These are phyloP conservation scores for Xiphorhynchus erythropygius DNA, from an alignment of 2,797 vertebrate species.

Conservation along the genomic window DNA sequence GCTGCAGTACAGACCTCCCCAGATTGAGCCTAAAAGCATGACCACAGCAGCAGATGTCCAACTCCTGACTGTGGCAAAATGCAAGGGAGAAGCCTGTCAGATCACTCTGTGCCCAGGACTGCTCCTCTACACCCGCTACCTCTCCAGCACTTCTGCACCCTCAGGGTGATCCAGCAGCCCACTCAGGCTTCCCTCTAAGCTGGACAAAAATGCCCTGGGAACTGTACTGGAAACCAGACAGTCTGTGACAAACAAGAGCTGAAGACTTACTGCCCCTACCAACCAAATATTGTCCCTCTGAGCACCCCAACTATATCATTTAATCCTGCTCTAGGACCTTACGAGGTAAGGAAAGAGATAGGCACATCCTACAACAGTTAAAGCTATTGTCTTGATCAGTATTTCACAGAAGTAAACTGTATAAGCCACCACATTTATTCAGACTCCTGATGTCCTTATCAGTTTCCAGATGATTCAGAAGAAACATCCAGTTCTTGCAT, in stretches of 20 bases:
- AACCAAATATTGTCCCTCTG: background rate
- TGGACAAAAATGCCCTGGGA: background rate
- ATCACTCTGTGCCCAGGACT: background rate
- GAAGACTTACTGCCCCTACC: background rate
- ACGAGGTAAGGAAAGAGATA: background rate
- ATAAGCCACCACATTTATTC: background rate
- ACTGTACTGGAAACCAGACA: background rate
- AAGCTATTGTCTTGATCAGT: background rate
- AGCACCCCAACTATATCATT: background rate
- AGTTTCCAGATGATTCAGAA: background rate
- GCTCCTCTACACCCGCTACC: rapidly evolving
- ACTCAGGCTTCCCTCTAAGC: background rate
- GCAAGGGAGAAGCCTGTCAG: background rate
- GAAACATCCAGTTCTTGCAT: background rate
- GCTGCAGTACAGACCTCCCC: rapidly evolving
- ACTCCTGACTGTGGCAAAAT: background rate
- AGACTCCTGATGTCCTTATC: background rate
- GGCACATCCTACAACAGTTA: background rate
- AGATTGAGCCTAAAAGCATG: background rate
- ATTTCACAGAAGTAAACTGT: background rate
- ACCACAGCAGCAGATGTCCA: background rate
- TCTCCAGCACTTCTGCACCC: background rate
- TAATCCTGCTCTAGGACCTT: background rate
- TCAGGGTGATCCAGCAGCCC: background rate
- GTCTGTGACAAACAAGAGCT: background rate